These are phyloP conservation scores for Dissostichus mawsoni DNA, from an alignment of 2,113 vertebrate genomes.

Conservation along the genomic window DNA sequence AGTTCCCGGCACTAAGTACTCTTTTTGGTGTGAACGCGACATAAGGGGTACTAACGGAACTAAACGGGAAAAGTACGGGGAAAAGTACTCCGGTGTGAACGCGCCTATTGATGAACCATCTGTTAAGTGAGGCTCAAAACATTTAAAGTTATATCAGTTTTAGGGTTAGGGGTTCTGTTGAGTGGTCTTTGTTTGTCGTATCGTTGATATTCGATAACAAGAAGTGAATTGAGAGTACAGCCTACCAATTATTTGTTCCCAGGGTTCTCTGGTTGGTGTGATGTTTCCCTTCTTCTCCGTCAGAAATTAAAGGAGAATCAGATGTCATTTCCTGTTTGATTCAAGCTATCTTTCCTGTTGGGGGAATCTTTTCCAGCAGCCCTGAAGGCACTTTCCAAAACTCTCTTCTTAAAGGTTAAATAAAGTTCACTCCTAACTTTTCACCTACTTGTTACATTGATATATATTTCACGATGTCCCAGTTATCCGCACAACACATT, in stretches of 20 bases:
- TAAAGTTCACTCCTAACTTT: constrained; percentile 75
- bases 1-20: too few species aligned
- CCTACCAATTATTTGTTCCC: constrained; percentile 14
- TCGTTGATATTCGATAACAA: not conserved
- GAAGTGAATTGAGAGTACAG: not conserved
- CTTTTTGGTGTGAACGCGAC: too few species aligned
- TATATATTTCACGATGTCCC: constrained; percentile 69
- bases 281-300: constrained; percentile 15
- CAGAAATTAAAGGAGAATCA: constrained; percentile 47
- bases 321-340: constrained; percentile 62
- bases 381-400: constrained; percentile 70
- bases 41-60: too few species aligned
- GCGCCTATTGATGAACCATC: too few species aligned
- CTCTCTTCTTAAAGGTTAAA: constrained; percentile 70
- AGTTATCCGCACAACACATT: constrained; percentile 84
- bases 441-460: constrained; percentile 68
- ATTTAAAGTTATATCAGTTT: not conserved
- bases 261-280: constrained; percentile 4
- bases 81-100: too few species aligned
- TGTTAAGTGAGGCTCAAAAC: too few species aligned
- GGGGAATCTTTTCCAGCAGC: constrained; percentile 42
- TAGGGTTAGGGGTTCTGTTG: not conserved
- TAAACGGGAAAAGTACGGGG: too few species aligned
- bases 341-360: not conserved
- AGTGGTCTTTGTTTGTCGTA: not conserved